Base-by-base conservation (phyloP, 2,113 vertebrate genomes). In the Leucopsar rothschildi region DNA sequence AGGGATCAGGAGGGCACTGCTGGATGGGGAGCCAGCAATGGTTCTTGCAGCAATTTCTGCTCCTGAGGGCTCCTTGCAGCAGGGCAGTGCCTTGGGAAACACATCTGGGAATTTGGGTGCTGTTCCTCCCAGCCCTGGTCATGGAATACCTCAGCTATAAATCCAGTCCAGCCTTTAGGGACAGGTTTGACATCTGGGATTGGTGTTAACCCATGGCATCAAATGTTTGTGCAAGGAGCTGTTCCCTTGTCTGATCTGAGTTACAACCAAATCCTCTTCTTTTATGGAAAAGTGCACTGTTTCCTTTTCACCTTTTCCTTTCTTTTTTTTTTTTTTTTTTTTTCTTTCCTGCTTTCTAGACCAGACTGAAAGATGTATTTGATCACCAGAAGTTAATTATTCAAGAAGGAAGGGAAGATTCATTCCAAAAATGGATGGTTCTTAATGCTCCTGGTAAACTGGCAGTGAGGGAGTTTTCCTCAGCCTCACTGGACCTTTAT, bases 61-160 rank as follows among this genome's bases (percentile, higher is more conserved):
- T 5, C 28, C 0, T 4, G 44, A 81, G 75, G 9, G 76, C 44
- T 45, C 60, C 24, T n/a, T 28, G 14, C n/a, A 35, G 6, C 22
- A 11, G 60, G 42, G 12, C 68, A 0, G 4, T 21, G 18, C 47
- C 57, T 52, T 1, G 2, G 21, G 52, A 77, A 73, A 5, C 22
- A 15, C 14, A 5, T 0, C 61, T 22, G 59, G 49, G 29, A 15
- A 3, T n/a, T 40, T 12, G 18, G 27, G 49, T 35, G 45, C 29
- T 50, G 42, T 35, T 37, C 12, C 9, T 55, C 21, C 4, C 11
- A 14, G 52, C 44, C 60, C 35, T 21, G 18, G 2, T 25, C 23
- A 1, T 1, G 24, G 9, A 28, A 16, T 10, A 4, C 8, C 22
- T 65, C 2, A 0, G 19, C 12, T 5, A 25, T 0, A 33, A 31